Percentiles rank a stretch among this genome's conserved stretches.
These are phyloP conservation scores for Palythoa caribaeorum DNA, from an alignment of 92 coral and sea anemone species.

Conservation along the genomic window DNA sequence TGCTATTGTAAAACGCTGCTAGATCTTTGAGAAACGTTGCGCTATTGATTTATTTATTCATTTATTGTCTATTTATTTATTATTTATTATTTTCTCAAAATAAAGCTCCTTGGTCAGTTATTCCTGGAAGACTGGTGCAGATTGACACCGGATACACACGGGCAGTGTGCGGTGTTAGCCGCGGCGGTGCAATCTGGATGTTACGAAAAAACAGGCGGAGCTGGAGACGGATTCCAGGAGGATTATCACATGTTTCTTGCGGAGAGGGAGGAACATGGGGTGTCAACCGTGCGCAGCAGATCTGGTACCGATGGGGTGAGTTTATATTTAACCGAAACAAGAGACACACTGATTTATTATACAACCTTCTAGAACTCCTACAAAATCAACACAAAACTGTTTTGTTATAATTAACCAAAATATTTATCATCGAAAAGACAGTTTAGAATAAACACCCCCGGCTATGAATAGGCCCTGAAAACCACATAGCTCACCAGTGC, in stretches of 20 bases:
- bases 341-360: not conserved
- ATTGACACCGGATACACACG: slow-evolving; percentile 50
- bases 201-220: slow-evolving; percentile 17
- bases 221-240: slow-evolving; percentile 44
- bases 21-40: too few relatives aligned
- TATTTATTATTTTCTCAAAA: not conserved
- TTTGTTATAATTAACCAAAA: too few relatives aligned
- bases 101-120: slow-evolving; percentile 33
- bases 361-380: not conserved
- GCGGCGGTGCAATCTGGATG: slow-evolving; percentile 19
- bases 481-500: too few relatives aligned
- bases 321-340: not conserved
- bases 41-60: too few relatives aligned
- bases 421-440: too few relatives aligned
- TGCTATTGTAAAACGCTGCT: too few relatives aligned
- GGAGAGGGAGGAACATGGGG: slow-evolving; percentile 66
- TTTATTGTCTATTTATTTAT: too few relatives aligned
- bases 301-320: slow-evolving; percentile 47
- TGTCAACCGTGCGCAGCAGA: slow-evolving; percentile 37
- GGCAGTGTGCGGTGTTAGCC: slow-evolving; percentile 37
- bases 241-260: slow-evolving; percentile 44
- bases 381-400: not conserved
- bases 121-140: slow-evolving; percentile 33
- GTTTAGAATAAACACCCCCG: too few relatives aligned
- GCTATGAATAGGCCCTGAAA: too few relatives aligned